These are phyloP conservation scores for Speoplatyrhinus poulsoni DNA, from an alignment of 2,113 vertebrate genomes.

Conservation along the genomic window DNA sequence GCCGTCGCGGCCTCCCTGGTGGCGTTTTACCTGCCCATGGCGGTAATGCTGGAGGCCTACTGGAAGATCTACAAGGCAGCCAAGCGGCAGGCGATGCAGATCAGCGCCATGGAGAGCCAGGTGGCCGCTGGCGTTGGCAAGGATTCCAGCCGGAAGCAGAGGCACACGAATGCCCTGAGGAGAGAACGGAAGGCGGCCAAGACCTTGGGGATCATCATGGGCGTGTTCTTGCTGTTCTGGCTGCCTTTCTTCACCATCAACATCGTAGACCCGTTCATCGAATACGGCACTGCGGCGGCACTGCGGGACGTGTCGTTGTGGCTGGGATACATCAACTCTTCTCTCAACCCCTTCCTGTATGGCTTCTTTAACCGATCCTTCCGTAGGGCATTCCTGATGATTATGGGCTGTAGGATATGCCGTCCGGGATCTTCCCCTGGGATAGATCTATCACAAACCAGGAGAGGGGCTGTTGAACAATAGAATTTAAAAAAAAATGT, in stretches of 20 bases:
- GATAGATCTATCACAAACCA: slow-evolving; percentile 75
- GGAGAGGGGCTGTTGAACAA: slow-evolving; percentile 59
- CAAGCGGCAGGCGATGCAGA: slow-evolving; percentile 77
- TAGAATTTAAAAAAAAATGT: slow-evolving; percentile 12
- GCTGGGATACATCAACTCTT: slow-evolving; percentile 81
- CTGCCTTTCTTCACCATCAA: slow-evolving; percentile 81
- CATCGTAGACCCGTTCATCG: slow-evolving; percentile 78
- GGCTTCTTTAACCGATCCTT: slow-evolving; percentile 79
- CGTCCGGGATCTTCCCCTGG: slow-evolving; percentile 62
- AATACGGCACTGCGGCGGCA: slow-evolving; percentile 69
- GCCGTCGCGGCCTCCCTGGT: slow-evolving; percentile 78
- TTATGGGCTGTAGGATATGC: slow-evolving; percentile 77
- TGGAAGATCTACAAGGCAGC: slow-evolving; percentile 82
- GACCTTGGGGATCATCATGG: slow-evolving; percentile 82
- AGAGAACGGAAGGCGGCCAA: slow-evolving; percentile 79
- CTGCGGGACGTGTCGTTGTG: slow-evolving; percentile 80
- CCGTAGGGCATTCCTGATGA: slow-evolving; percentile 76
- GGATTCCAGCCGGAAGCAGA: slow-evolving; percentile 71
- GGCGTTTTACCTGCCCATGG: slow-evolving; percentile 81
- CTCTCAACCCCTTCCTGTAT: slow-evolving; percentile 81
- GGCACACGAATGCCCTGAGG: slow-evolving; percentile 71
- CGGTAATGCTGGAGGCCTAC: slow-evolving; percentile 77
- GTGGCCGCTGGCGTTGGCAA: slow-evolving; percentile 69
- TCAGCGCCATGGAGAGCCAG: slow-evolving; percentile 77
- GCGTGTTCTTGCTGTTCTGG: slow-evolving; percentile 80